Conservation (phyloP, 1,140 invertebrate genomes). For the Zaprionus ornatus region DNA sequence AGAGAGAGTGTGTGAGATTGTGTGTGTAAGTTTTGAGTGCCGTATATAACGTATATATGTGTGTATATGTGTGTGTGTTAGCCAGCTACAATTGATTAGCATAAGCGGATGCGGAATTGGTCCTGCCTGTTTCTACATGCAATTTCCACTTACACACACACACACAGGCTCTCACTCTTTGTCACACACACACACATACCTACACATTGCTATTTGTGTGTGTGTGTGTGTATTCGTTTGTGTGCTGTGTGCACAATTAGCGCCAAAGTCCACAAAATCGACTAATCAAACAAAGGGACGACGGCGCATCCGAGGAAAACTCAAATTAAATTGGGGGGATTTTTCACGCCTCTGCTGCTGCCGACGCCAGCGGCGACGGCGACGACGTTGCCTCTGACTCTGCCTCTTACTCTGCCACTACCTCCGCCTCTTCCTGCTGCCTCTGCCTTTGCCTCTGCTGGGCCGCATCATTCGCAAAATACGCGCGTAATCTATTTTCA, state of each 20-base stretch:
- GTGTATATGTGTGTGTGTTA: conserved; percentile 26
- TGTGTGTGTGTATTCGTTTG: conserved; percentile 14
- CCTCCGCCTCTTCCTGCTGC: conserved; percentile 9
- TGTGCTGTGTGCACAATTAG: conserved; percentile 57
- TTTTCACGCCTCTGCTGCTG: conserved; percentile 58
- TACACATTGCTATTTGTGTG: neutral
- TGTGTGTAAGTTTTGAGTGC: conserved; percentile 5
- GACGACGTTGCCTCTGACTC: conserved; percentile 8
- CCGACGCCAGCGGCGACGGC: neutral
- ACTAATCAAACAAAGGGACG: conserved; percentile 65
- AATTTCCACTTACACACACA: conserved; percentile 14
- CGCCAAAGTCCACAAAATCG: conserved; percentile 67
- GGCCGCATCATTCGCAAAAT: conserved; percentile 59
- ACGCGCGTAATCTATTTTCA: conserved; percentile 71
- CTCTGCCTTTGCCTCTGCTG: conserved; percentile 7
- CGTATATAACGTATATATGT: conserved; percentile 8
- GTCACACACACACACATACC: neutral
- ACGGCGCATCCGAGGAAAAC: conserved; percentile 37
- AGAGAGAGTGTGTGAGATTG: conserved; percentile 7
- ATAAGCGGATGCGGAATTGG: conserved; percentile 52
- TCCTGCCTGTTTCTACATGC: conserved; percentile 46
- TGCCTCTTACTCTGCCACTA: conserved; percentile 12
- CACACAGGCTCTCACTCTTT: conserved; percentile 1
- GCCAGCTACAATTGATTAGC: conserved; percentile 62
- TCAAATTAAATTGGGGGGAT: conserved; percentile 62